phyloP scores from a whole-genome alignment of 2,113 vertebrate species.

The Mesitornis unicolor region DNA sequence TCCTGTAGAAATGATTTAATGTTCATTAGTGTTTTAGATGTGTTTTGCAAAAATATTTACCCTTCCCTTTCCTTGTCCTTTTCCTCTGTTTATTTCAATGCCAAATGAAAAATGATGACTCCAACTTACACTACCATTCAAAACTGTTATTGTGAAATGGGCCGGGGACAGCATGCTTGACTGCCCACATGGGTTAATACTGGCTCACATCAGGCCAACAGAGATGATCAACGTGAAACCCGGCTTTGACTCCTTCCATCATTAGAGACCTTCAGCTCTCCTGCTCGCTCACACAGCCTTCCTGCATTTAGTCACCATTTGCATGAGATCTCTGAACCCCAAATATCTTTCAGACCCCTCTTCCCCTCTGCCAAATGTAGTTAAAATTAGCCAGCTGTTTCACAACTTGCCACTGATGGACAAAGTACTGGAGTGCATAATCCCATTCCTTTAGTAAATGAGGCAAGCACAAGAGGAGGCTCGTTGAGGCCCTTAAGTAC shows the following conservation, averaged over 20 bases:
- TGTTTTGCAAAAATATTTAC: conserved; percentile 36
- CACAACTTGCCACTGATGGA: background rate
- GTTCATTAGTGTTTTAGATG: background rate
- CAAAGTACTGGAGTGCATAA: background rate
- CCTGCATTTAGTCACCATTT: background rate
- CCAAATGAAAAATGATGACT: conserved; percentile 12
- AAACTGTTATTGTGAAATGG: background rate
- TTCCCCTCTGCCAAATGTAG: background rate
- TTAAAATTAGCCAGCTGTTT: background rate
- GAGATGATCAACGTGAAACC: background rate
- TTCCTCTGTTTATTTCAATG: conserved; percentile 38
- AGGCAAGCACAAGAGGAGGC: background rate
- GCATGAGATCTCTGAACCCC: background rate
- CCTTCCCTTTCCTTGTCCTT: conserved; percentile 37
- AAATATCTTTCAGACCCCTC: background rate
- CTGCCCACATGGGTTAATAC: background rate
- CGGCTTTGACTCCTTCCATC: background rate
- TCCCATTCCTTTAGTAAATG: background rate
- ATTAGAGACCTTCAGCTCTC: background rate
- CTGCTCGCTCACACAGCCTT: background rate
- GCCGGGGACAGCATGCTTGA: background rate
- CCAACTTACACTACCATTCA: background rate
- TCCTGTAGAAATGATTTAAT: conserved; percentile 18
- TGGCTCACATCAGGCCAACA: background rate
- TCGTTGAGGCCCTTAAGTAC: background rate